Conservation (phyloP, 2,888 invertebrate genomes). For the Gisinianus flammeolus region DNA sequence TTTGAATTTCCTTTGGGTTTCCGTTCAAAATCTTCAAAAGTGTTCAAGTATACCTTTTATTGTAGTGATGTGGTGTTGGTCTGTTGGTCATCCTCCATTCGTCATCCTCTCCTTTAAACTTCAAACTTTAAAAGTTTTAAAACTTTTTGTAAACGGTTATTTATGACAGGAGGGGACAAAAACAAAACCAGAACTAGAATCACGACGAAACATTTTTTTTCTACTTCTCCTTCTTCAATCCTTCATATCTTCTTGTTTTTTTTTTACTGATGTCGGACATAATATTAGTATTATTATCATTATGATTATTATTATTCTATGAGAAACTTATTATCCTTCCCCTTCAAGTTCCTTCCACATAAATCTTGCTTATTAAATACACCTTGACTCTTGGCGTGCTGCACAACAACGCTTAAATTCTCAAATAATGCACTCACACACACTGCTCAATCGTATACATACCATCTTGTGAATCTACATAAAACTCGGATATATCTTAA, state of each 20-base stretch:
- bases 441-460: no score
- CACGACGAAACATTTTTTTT: background rate
- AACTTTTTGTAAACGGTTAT: slow-evolving; percentile 5
- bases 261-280: no score
- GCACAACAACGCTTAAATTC: background rate
- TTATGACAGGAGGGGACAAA: slow-evolving; percentile 21
- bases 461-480: background rate
- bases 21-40: no score
- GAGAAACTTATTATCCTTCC: slow-evolving; percentile 16
- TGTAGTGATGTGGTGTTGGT: no score
- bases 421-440: no score
- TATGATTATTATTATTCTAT: background rate
- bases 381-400: slow-evolving; percentile 28
- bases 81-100: no score
- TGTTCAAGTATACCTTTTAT: no score
- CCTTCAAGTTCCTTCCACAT: slow-evolving; percentile 2
- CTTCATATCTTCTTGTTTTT: background rate
- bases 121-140: background rate
- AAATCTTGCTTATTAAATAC: slow-evolving; percentile 35
- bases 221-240: background rate
- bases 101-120: background rate
- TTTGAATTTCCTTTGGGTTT: no score
- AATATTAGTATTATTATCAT: slow-evolving; percentile 3
- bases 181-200: slow-evolving; percentile 18
- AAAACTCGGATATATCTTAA: background rate